Conservation (phyloP, 2,888 invertebrate genomes). For the Parascotia fuliginaria region DNA sequence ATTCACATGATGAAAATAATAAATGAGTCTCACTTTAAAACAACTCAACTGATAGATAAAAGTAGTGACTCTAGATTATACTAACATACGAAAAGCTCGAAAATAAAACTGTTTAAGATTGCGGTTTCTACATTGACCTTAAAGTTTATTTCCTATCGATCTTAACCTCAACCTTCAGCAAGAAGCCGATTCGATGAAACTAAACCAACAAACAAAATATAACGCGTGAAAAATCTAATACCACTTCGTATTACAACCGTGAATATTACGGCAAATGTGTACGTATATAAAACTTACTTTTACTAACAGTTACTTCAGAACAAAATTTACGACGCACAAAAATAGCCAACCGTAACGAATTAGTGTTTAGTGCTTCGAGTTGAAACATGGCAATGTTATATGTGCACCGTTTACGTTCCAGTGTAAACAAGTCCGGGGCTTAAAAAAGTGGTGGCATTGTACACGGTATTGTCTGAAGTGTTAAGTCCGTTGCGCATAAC, state of each 20-base stretch:
- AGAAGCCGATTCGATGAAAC: conserved; percentile 14
- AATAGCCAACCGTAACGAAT: conserved; percentile 38
- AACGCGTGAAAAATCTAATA: neutral
- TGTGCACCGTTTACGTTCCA: conserved; percentile 16
- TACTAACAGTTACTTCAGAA: conserved; percentile 31
- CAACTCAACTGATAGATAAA: no score
- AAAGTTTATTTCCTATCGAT: neutral
- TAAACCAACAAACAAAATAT: conserved; percentile 7
- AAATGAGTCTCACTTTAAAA: no score
- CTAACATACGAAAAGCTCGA: no score
- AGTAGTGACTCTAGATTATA: no score
- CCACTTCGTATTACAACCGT: conserved; percentile 14
- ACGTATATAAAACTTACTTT: conserved; percentile 32
- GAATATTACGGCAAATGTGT: conserved; percentile 33
- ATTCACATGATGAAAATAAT: no score
- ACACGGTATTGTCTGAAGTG: conserved; percentile 46
- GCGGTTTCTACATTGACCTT: conserved; percentile 13
- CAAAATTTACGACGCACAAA: conserved; percentile 40
- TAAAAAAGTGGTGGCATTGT: conserved; percentile 40
- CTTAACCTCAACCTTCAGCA: neutral
- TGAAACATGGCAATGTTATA: conserved; percentile 20
- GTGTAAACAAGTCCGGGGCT: conserved; percentile 41
- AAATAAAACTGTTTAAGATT: no score
- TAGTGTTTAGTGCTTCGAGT: conserved; percentile 28
- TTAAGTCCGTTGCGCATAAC: conserved; percentile 46